These are phyloP conservation scores for Leucozona laternaria DNA, from an alignment of 2,888 invertebrate species.

Conservation along the genomic window DNA sequence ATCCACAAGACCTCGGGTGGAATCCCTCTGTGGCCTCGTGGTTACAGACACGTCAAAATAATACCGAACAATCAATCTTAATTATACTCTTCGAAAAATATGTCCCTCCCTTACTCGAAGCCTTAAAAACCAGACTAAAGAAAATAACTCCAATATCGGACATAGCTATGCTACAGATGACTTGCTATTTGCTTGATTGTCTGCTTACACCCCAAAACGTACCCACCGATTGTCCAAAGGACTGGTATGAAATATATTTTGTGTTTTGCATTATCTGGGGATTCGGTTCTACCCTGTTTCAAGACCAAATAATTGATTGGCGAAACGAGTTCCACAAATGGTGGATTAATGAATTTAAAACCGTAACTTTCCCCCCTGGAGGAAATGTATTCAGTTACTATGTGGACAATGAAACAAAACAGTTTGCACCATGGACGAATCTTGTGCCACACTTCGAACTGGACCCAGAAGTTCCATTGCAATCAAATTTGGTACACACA, in stretches of 20 bases:
- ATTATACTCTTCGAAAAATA: slow-evolving; percentile 97
- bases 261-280: slow-evolving; percentile 96
- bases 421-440: slow-evolving; percentile 94
- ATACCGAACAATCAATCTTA: slow-evolving; percentile 91
- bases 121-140: slow-evolving; percentile 89
- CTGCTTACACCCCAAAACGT: slow-evolving; percentile 91
- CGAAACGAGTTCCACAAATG: slow-evolving; percentile 97
- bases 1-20: slow-evolving; percentile 97
- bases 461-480: slow-evolving; percentile 94
- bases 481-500: slow-evolving; percentile 91
- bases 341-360: slow-evolving; percentile 96
- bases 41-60: slow-evolving; percentile 90
- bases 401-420: slow-evolving; percentile 93
- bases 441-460: slow-evolving; percentile 91
- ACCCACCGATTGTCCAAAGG: slow-evolving; percentile 95
- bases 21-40: slow-evolving; percentile 95
- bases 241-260: slow-evolving; percentile 96
- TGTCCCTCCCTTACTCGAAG: slow-evolving; percentile 92
- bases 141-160: slow-evolving; percentile 96
- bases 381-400: slow-evolving; percentile 95
- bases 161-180: slow-evolving; percentile 94
- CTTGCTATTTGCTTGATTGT: slow-evolving; percentile 94
- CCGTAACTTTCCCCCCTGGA: slow-evolving; percentile 92
- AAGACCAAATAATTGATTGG: slow-evolving; percentile 96
- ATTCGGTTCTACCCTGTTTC: slow-evolving; percentile 95